phyloP scores from a whole-genome alignment of 2,797 vertebrate species.

The Typhlichthys eigenmanni region DNA sequence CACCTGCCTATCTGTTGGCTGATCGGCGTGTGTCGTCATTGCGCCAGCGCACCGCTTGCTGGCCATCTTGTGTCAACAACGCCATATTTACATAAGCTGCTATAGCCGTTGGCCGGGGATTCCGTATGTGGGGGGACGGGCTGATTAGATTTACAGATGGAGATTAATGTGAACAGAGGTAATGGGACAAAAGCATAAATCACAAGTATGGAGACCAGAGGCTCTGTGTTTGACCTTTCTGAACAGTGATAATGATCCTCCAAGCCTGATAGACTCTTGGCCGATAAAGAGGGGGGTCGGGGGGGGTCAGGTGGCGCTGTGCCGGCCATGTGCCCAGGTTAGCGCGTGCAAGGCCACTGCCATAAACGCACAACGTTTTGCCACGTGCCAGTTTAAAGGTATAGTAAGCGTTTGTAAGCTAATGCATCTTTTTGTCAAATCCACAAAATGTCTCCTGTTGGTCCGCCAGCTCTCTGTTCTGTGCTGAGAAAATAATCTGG shows the following conservation, averaged over 20 bases:
- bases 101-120: slow-evolving; percentile 48
- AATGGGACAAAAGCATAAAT: slow-evolving; percentile 70
- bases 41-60: slow-evolving; percentile 50
- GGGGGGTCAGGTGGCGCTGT: too few species aligned
- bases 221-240: slow-evolving; percentile 71
- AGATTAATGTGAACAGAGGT: slow-evolving; percentile 71
- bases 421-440: too few species aligned
- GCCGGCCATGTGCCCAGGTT: slow-evolving; percentile 9
- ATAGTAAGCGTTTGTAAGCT: too few species aligned
- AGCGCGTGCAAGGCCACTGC: slow-evolving; percentile 26
- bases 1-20: slow-evolving; percentile 39
- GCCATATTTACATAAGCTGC: slow-evolving; percentile 75
- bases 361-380: slow-evolving; percentile 24
- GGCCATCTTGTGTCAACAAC: slow-evolving; percentile 76
- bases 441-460: too few species aligned
- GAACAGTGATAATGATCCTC: slow-evolving; percentile 65
- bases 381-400: neutral
- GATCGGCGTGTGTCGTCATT: slow-evolving; percentile 44
- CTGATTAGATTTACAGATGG: slow-evolving; percentile 77
- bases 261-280: slow-evolving; percentile 52
- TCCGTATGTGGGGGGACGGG: slow-evolving; percentile 49
- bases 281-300: neutral
- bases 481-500: too few species aligned
- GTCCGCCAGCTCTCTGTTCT: too few species aligned
- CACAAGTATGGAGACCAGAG: slow-evolving; percentile 64